These are phyloP conservation scores for Pseudachorutes palmiensis DNA, from an alignment of 1,140 invertebrate species.

Conservation along the genomic window DNA sequence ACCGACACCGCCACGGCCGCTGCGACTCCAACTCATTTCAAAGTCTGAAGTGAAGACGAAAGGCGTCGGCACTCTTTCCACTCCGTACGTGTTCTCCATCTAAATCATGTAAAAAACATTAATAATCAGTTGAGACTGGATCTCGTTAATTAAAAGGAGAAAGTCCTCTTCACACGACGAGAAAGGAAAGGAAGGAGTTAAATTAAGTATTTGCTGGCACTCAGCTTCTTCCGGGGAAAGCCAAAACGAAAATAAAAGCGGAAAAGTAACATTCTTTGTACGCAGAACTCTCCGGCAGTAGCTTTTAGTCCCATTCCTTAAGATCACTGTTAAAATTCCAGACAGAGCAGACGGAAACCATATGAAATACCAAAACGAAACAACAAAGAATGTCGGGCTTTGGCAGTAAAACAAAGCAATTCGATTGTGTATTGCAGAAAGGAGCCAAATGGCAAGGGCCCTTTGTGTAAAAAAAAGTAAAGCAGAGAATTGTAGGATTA, in stretches of 20 bases:
- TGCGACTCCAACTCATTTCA: not conserved
- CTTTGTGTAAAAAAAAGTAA: too few relatives aligned
- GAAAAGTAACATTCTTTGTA: slow-evolving; percentile 10
- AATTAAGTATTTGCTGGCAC: too few relatives aligned
- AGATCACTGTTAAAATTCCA: not conserved
- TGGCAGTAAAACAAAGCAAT: too few relatives aligned
- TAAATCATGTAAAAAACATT: slow-evolving; percentile 22
- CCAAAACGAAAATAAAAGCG: slow-evolving; percentile 23
- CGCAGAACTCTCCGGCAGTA: not conserved
- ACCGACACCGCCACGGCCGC: not conserved
- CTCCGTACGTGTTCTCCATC: slow-evolving; percentile 33
- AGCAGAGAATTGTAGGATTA: too few relatives aligned
- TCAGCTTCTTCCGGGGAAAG: slow-evolving; percentile 17
- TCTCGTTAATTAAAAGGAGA: slow-evolving; percentile 15
- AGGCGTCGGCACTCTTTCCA: slow-evolving; percentile 30
- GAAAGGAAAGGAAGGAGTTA: not conserved
- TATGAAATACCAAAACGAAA: not conserved
- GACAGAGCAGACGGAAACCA: not conserved
- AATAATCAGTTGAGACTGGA: slow-evolving; percentile 4
- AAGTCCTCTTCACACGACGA: not conserved
- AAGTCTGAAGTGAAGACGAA: slow-evolving; percentile 29
- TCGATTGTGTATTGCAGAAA: too few relatives aligned
- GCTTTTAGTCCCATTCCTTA: not conserved
- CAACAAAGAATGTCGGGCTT: not conserved
- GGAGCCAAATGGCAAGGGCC: too few relatives aligned